A percentile compares a stretch with the other conserved stretches of the same genome.
Conservation (phyloP, 1,140 invertebrate species). For the Stegodyphus dumicola region DNA sequence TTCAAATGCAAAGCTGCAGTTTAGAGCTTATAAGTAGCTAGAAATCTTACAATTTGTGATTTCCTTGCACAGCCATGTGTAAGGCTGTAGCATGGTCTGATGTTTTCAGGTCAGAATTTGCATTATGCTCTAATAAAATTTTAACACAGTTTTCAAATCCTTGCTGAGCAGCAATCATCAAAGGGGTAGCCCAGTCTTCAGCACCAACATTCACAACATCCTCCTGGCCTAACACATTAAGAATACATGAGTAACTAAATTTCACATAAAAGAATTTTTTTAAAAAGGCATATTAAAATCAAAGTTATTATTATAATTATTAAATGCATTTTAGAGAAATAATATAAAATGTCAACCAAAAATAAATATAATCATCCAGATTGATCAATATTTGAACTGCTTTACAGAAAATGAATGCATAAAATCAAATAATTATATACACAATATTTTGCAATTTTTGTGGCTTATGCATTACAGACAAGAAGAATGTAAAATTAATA, state of each 20-base stretch:
- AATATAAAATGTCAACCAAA: not conserved
- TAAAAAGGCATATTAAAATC: too few species aligned
- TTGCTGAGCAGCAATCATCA: conserved; percentile 68
- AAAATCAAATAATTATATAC: too few species aligned
- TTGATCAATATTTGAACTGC: too few species aligned
- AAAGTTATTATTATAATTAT: too few species aligned
- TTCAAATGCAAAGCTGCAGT: too few species aligned
- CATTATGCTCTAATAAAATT: conserved; percentile 65
- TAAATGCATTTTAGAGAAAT: not conserved
- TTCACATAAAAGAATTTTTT: too few species aligned
- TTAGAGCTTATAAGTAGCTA: too few species aligned
- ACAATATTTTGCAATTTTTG: too few species aligned
- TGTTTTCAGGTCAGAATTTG: conserved; percentile 66
- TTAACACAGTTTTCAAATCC: conserved; percentile 66
- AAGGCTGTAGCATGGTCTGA: conserved; percentile 66
- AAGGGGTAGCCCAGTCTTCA: conserved; percentile 67
- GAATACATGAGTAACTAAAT: not conserved
- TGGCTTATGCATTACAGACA: too few species aligned
- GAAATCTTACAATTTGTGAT: conserved; percentile 63
- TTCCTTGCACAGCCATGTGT: conserved; percentile 67
- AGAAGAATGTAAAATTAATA: too few species aligned
- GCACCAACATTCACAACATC: conserved; percentile 66
- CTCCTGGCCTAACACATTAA: conserved; percentile 60
- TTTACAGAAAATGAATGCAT: too few species aligned
- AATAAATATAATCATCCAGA: not conserved